Percentiles rank a stretch among this genome's conserved stretches.
These are phyloP conservation scores for Thryonomys swinderianus DNA, from an alignment of 2,113 vertebrate species.

Conservation along the genomic window DNA sequence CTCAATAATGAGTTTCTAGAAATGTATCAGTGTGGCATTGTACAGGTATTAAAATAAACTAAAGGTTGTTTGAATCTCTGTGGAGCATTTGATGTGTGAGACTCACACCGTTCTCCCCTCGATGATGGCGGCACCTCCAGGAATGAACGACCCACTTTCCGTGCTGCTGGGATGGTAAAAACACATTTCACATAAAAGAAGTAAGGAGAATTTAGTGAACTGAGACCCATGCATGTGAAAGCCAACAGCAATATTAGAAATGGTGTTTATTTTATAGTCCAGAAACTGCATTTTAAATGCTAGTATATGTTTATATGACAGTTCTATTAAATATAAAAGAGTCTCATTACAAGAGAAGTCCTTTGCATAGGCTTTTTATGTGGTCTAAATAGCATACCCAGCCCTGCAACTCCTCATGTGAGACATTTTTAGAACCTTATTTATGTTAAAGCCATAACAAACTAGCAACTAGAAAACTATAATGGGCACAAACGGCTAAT, in stretches of 20 bases:
- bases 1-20: not conserved
- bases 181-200: conserved; percentile 72
- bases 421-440: conserved; percentile 93
- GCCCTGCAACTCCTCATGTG: conserved; percentile 89
- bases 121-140: conserved; percentile 3
- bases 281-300: conserved; percentile 89
- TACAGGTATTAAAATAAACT: conserved; percentile 38
- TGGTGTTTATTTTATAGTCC: conserved; percentile 89
- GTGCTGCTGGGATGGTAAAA: conserved; percentile 71
- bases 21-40: not conserved
- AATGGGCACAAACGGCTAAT: conserved; percentile 91
- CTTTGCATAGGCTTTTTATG: conserved; percentile 88
- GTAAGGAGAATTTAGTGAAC: conserved; percentile 82
- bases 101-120: not conserved
- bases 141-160: conserved; percentile 6
- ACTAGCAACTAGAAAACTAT: conserved; percentile 91
- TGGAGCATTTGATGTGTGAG: not conserved
- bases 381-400: conserved; percentile 86
- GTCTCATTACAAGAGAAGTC: conserved; percentile 86
- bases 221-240: conserved; percentile 82
- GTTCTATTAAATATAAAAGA: conserved; percentile 91
- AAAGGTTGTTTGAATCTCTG: not conserved
- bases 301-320: conserved; percentile 89
- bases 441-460: conserved; percentile 92
- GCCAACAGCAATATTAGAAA: conserved; percentile 88